Evolutionary conservation across 2,797 vertebrate species (phyloP), one percentile per base, ranked within the genome.

Genomic region (Odontamblyopus rebecca): DNA sequence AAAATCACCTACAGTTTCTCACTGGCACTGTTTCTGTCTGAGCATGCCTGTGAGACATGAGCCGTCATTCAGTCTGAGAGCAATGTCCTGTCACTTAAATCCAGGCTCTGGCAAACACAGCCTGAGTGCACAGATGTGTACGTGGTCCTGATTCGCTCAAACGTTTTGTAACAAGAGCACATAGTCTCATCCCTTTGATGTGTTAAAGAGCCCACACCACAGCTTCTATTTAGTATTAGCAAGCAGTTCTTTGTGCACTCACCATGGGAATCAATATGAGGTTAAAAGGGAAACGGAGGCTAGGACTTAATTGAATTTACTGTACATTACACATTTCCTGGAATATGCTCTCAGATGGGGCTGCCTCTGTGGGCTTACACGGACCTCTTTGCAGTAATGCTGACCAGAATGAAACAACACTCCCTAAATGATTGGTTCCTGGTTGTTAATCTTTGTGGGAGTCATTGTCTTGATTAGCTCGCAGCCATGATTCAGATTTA

Each of bases 181-280:
- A 63, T 61, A 44, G 74, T 56, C 71, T 79, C 64, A 57, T 66
- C 61, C 64, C 72, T 89, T 86, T 86, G 83, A 87, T 84, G 82
- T 87, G 74, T 76, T 85, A 79, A 87, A 82, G 70, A 81, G 78
- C 70, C 68, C 71, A 53, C 73, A 70, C 74, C 74, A 78, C 50
- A 71, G 80, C 72, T 78, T 69, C 23, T 67, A 77, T 67, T 75
- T 71, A 71, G 56, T 60, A 70, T 66, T 66, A 75, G 35, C 8
- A 35, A 72, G 72, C 76, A 75, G 59, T 73, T 67, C 61, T 80
- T 69, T 81, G 67, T 70, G 73, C 77, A 67, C 48, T 75, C 79
- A 71, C 78, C 78, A 41, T 68, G 54, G 50, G 73, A 44, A 86
- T 89, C 86, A 82, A 81, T 86, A 79, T 76, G 38, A 66, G 82